Evolutionary conservation across 2,113 vertebrate species (phyloP).

Genomic region (Microcebus ravelobensis): DNA sequence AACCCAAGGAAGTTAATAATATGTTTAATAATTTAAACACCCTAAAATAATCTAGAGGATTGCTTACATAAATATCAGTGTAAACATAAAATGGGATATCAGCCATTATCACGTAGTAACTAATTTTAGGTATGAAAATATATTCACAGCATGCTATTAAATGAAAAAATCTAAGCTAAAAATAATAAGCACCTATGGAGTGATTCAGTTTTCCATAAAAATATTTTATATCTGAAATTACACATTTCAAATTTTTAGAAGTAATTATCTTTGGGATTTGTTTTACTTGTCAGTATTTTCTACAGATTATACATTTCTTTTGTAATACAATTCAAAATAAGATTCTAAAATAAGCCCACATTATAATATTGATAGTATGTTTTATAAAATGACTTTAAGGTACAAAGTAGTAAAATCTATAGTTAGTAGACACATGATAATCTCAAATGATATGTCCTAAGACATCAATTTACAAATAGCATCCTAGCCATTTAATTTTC

Average conservation of each 20-base stretch:
- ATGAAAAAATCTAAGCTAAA: conserved; percentile 50
- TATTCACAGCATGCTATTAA: conserved; percentile 23
- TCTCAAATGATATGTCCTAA: neutral
- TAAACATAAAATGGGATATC: conserved; percentile 34
- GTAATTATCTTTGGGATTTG: conserved; percentile 44
- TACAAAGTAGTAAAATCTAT: neutral
- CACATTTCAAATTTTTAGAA: conserved; percentile 50
- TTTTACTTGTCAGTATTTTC: conserved; percentile 36
- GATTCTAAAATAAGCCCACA: neutral
- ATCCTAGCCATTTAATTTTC: neutral
- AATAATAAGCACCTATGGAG: neutral
- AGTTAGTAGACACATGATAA: neutral
- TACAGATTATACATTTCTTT: neutral
- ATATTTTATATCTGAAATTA: conserved; percentile 59
- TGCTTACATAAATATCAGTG: conserved; percentile 67
- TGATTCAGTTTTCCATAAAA: conserved; percentile 56
- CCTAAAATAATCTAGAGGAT: neutral
- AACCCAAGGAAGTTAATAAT: conserved; percentile 58
- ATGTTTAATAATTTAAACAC: conserved; percentile 65
- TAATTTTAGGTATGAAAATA: conserved; percentile 60
- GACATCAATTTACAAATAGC: neutral
- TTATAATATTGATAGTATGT: neutral
- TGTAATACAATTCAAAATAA: conserved; percentile 2
- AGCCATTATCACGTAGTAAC: conserved; percentile 14
- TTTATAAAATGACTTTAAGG: conserved; percentile 11